Evolutionary conservation across 2,797 vertebrate genomes (phyloP).

Genomic region (Karalla daura): DNA sequence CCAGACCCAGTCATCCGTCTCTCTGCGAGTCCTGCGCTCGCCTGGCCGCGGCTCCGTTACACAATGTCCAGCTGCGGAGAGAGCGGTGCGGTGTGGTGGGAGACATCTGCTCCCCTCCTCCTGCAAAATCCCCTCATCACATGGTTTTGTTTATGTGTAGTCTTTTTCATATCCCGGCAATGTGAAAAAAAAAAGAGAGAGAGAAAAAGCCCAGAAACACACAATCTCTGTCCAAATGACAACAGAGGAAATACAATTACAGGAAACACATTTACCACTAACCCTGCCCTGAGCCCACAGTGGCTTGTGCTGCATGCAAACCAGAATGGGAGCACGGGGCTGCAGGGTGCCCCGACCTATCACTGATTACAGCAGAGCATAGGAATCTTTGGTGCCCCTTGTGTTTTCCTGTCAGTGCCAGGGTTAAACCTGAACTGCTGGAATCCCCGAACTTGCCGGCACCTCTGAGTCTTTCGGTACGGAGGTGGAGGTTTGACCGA

Average conservation of each 20-base stretch:
- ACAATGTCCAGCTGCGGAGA: constrained; percentile 77
- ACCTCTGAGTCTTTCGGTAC: constrained; percentile 43
- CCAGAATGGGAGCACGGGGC: constrained; percentile 47
- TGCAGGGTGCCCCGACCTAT: constrained; percentile 21
- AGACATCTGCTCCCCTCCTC: constrained; percentile 79
- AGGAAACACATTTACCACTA: constrained; percentile 77
- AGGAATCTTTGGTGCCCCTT: constrained; percentile 8
- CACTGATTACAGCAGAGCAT: constrained; percentile 20
- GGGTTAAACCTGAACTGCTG: constrained; percentile 15
- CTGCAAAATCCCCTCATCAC: constrained; percentile 80
- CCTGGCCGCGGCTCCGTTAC: constrained; percentile 66
- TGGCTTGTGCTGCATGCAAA: constrained; percentile 72
- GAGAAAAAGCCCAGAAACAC: constrained; percentile 66
- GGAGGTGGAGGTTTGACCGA: constrained; percentile 60
- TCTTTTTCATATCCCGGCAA: constrained; percentile 75
- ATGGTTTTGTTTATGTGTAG: constrained; percentile 84
- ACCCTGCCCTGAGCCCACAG: constrained; percentile 63
- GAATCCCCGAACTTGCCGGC: constrained; percentile 10
- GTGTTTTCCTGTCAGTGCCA: constrained; percentile 6
- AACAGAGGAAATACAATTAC: constrained; percentile 84
- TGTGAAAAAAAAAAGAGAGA: constrained; percentile 53
- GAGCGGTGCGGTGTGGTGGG: constrained; percentile 56
- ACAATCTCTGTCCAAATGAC: constrained; percentile 80
- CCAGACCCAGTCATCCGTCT: constrained; percentile 59
- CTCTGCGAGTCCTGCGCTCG: constrained; percentile 47